Base-by-base conservation (phyloP, 2,888 invertebrate genomes). In the Cheilosia scutellata region DNA sequence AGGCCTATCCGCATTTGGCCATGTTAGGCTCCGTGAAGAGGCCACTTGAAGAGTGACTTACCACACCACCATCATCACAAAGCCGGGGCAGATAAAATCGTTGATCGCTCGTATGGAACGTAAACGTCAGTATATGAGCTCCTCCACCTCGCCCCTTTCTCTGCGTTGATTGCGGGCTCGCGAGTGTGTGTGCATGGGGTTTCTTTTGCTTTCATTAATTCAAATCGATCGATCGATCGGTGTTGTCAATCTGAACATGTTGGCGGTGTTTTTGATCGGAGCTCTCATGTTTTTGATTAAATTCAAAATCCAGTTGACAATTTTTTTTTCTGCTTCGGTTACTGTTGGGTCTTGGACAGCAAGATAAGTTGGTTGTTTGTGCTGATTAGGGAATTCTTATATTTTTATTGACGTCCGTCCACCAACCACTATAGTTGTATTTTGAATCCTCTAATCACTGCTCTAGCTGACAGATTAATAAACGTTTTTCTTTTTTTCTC, bases 211-310 rank as follows among this genome's bases (percentile, higher is more conserved):
- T 86, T 71, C 37, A 82, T 77, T 82, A 86, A 82, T 86, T 82
- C 68, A 86, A 86, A 87, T 82, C 87, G 77, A 87, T 77, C 63
- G 75, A 76, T 80, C 63, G 86, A 82, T 86, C 80, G 77, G 63
- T 76, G 75, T 86, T 86, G 86, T 86, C 82, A 86, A 86, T 82
- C 63, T 72, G 82, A 86, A 86, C 86, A 86, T 82, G 86, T 82
- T 86, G 86, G 82, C 86, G 86, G 86, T 55, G 71, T 82, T 76
- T 86, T 86, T 86, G 86, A 86, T 86, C 86, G 75, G 33, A 66
- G 80, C 65, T 80, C 65, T 84, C 84, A 84, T 86, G 80, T 82
- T 86, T 82, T 86, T 72, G 82, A 86, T 86, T 82, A 72, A 82
- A 82, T 76, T 86, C 66, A 57, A 86, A 86, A 82, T 82, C 82